Percentiles rank a stretch among this genome's conserved stretches.
Conservation (phyloP, 2,797 vertebrate genomes). For the Mallotus villosus region DNA sequence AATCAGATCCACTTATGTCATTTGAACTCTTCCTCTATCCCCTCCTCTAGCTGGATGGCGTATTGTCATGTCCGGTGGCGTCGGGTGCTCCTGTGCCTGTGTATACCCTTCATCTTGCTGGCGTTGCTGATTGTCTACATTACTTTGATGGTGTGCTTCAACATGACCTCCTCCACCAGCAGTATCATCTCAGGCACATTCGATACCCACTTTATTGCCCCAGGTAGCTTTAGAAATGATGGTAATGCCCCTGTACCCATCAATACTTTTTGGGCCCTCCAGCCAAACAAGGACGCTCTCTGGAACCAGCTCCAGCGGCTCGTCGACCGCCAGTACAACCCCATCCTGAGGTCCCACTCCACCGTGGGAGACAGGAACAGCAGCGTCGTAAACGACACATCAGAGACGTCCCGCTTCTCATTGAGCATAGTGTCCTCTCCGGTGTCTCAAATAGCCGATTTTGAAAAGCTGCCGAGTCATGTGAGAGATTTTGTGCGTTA, state of each 20-base stretch:
- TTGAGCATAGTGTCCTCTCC: conserved; percentile 24
- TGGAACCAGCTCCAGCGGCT: conserved; percentile 72
- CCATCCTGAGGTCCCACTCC: conserved; percentile 45
- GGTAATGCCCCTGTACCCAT: conserved; percentile 26
- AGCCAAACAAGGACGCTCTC: conserved; percentile 18
- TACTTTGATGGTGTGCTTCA: conserved; percentile 4
- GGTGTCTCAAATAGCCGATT: background rate
- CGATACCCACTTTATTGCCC: conserved; percentile 42
- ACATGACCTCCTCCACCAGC: conserved; percentile 4
- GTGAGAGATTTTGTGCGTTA: conserved; percentile 57
- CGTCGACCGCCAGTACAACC: conserved; percentile 60
- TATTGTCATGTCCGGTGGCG: conserved; percentile 33
- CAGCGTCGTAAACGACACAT: rapidly evolving
- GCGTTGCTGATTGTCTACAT: conserved; percentile 45
- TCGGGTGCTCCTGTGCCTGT: conserved; percentile 53
- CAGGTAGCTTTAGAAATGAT: conserved; percentile 7
- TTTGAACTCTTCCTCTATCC: background rate
- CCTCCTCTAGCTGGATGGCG: conserved; percentile 64
- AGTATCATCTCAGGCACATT: background rate
- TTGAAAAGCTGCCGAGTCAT: conserved; percentile 36
- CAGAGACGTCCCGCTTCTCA: background rate
- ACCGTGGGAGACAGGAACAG: rapidly evolving
- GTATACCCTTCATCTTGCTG: conserved; percentile 50
- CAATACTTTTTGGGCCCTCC: conserved; percentile 61
- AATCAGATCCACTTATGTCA: too few relatives aligned